These are phyloP conservation scores for Dreissena rostriformis DNA, from an alignment of 1,140 invertebrate genomes.

Conservation along the genomic window DNA sequence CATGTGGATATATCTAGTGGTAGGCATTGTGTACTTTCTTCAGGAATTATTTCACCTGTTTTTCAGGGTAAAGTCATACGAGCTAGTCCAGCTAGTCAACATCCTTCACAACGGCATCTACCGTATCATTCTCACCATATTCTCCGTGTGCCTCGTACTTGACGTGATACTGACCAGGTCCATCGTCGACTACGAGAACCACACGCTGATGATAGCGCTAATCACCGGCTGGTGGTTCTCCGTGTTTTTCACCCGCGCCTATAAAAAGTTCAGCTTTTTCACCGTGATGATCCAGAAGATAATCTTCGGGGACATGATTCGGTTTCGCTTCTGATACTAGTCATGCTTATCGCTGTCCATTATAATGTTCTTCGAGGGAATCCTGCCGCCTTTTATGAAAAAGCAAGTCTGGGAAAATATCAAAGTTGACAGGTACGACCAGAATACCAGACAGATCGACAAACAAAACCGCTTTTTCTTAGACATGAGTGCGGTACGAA, in stretches of 20 bases:
- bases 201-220: conserved; percentile 60
- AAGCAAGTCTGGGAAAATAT: conserved; percentile 37
- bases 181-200: conserved; percentile 35
- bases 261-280: conserved; percentile 69
- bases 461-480: conserved; percentile 44
- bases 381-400: conserved; percentile 18
- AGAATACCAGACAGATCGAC: conserved; percentile 29
- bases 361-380: conserved; percentile 64
- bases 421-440: conserved; percentile 40
- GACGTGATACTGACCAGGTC: conserved; percentile 21
- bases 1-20: conserved; percentile 15
- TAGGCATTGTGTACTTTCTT: conserved; percentile 37
- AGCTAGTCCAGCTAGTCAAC: conserved; percentile 26
- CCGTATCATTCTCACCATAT: conserved; percentile 43
- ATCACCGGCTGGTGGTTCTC: conserved; percentile 63
- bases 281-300: conserved; percentile 70
- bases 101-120: conserved; percentile 52
- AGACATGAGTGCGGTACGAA: conserved; percentile 48
- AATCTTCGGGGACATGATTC: conserved; percentile 64
- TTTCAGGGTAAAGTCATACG: conserved; percentile 29
- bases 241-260: conserved; percentile 63
- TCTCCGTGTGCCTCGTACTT: conserved; percentile 23
- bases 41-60: conserved; percentile 17
- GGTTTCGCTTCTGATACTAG: conserved; percentile 66
- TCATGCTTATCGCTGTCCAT: conserved; percentile 63